phyloP scores from a whole-genome alignment of 2,797 vertebrate species.

The Apodemus agrarius region DNA sequence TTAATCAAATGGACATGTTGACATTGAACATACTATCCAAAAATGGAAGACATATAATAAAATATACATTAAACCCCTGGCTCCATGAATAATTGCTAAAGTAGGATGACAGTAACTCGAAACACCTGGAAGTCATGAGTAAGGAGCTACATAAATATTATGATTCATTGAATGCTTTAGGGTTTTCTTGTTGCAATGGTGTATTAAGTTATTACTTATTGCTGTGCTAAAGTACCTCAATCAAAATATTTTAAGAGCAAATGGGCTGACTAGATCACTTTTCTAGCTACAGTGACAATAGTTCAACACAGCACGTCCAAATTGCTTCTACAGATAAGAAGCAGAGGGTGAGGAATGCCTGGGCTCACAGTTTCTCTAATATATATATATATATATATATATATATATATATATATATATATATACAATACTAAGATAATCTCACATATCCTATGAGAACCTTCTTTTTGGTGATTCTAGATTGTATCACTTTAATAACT shows the following conservation, averaged over 20 bases:
- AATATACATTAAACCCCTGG: neutral
- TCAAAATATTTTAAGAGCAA: neutral
- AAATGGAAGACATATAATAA: neutral
- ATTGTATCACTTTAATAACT: neutral
- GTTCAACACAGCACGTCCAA: neutral
- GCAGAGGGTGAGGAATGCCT: neutral
- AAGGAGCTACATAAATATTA: neutral
- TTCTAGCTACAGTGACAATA: no score
- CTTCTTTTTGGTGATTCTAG: neutral
- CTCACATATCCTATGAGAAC: neutral
- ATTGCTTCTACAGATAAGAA: neutral
- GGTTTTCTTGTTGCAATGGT: neutral
- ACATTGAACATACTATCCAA: neutral
- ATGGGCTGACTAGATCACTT: neutral
- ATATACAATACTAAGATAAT: no score
- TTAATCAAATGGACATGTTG: neutral
- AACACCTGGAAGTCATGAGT: neutral
- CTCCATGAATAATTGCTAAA: neutral
- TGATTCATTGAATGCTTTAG: neutral
- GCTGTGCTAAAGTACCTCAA: neutral
- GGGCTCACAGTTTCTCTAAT: neutral
- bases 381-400: no score
- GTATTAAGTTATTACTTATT: neutral
- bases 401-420: no score
- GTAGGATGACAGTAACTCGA: neutral